Evolutionary conservation across 2,797 vertebrate species (phyloP).

Genomic region (Iguana delicatissima): DNA sequence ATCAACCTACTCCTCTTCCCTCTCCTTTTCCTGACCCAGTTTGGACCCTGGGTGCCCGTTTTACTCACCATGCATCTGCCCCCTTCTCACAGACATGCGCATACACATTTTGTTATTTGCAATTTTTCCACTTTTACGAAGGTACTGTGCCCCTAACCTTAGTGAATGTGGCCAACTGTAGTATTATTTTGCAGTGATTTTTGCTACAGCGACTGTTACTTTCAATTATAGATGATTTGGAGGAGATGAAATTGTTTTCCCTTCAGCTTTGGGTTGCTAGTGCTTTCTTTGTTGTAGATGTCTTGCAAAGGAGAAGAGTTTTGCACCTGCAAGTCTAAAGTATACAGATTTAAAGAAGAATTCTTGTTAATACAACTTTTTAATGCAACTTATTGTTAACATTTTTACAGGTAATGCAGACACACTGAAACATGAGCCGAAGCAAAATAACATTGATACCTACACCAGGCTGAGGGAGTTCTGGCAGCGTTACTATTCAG

Average conservation of each 20-base stretch:
- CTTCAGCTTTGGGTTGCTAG: background rate
- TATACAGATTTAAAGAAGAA: background rate
- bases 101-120: too few relatives aligned
- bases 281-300: background rate
- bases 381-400: constrained; percentile 18
- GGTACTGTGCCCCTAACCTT: too few relatives aligned
- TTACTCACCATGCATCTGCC: too few relatives aligned
- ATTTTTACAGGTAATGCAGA: constrained; percentile 90
- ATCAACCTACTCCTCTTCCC: too few relatives aligned
- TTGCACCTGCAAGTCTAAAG: background rate
- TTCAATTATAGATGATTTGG: background rate
- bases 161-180: background rate
- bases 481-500: constrained; percentile 92
- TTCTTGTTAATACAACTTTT: background rate
- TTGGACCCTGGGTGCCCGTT: too few relatives aligned
- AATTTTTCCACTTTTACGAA: too few relatives aligned
- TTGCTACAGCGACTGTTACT: background rate
- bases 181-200: background rate
- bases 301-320: background rate
- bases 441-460: constrained; percentile 89
- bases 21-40: too few relatives aligned
- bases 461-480: constrained; percentile 89
- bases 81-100: too few relatives aligned
- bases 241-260: background rate
- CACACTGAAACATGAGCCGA: constrained; percentile 92